Percentiles rank a stretch among this genome's conserved stretches.
These are phyloP conservation scores for Resseliella maxima DNA, from an alignment of 2,888 invertebrate species.

Conservation along the genomic window DNA sequence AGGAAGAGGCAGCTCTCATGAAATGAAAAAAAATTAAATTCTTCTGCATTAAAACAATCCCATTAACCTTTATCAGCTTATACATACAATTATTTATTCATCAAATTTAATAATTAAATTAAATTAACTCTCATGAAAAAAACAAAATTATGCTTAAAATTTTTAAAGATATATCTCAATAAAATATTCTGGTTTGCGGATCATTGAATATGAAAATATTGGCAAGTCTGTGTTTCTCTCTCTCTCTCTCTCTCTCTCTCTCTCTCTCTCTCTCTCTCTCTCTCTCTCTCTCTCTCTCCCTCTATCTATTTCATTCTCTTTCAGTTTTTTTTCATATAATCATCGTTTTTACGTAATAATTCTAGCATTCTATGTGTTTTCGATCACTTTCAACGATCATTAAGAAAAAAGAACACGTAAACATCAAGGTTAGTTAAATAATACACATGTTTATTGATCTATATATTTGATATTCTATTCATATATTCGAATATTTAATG, in stretches of 20 bases:
- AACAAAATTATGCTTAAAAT: not conserved
- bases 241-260: too few relatives aligned
- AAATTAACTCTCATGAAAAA: not conserved
- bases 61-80: not conserved
- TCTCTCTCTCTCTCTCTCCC: not conserved
- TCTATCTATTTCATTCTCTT: not conserved
- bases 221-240: not conserved
- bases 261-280: too few relatives aligned
- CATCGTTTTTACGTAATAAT: not conserved
- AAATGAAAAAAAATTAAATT: too few relatives aligned
- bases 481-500: too few relatives aligned
- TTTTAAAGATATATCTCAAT: not conserved
- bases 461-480: too few relatives aligned
- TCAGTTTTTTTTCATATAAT: not conserved
- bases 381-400: not conserved
- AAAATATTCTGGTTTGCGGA: conserved; percentile 32
- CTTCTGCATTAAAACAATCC: not conserved
- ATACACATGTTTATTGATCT: too few relatives aligned
- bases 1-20: too few relatives aligned
- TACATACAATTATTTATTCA: not conserved
- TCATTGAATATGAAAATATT: not conserved
- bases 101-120: not conserved
- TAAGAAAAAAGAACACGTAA: not conserved
- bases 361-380: not conserved
- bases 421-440: not conserved